Base-by-base conservation (phyloP, 2,888 invertebrate species). In the Drosophila villosipedis region DNA sequence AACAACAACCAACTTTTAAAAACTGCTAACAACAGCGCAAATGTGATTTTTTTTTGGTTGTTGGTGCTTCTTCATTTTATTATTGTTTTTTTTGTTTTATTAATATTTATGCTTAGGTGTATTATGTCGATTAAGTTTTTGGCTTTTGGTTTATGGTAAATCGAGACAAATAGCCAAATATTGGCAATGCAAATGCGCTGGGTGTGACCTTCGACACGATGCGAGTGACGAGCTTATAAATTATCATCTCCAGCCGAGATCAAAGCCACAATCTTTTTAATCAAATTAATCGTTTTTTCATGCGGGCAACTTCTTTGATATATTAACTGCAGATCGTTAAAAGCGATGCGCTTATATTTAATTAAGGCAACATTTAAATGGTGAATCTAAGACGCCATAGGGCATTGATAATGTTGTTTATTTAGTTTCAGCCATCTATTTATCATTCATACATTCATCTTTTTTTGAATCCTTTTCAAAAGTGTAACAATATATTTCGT, bases 181-280 rank as follows among this genome's bases (percentile, higher is more conserved):
- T 87, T 80, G 79, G 79, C 85, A 79, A 83, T 78, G 82, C 78
- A 83, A 86, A 78, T 72, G 71, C 68, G 73, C 73, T 82, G 70
- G 60, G 77, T 47, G 72, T 73, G 83, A 80, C 87, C 84, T 86
- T 86, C 88, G 78, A 76, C 70, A 83, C 66, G 68, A 30, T 49
- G 54, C 22, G 54, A 75, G 78, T 68, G 78, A 75, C 71, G 72
- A 66, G 76, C 69, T 65, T 54, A 79, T 79, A 76, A 76, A 79
- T 79, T 30, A 73, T 73, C 43, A 65, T 60, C 64, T 70, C 59
- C 50, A 55, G 68, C 66, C 68, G 57, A 76, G 78, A 76, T 78
- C 78, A 65, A 60, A 70, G 30, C 49, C 47, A 41, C 41, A 25
- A 35, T 25, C 10, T 62, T 41, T 53, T 28, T 16, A 49, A 68